A percentile compares a stretch with the other conserved stretches of the same genome.
Evolutionary conservation across 2,797 vertebrate genomes (phyloP).

Genomic region (Mycteria americana): DNA sequence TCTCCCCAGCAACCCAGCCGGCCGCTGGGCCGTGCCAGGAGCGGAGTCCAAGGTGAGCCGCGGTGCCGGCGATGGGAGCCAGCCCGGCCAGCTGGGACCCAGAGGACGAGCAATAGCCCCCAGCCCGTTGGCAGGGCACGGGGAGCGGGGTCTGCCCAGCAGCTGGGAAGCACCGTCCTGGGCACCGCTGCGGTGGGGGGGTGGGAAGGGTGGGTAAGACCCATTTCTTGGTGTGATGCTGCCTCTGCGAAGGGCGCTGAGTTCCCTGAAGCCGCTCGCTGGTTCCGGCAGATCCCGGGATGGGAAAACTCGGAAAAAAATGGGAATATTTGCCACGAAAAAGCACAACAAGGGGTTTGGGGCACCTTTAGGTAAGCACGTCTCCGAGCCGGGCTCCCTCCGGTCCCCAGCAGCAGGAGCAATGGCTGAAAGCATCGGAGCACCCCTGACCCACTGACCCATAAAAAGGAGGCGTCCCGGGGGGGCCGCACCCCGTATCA

Average conservation of each 20-base stretch:
- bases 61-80: neutral
- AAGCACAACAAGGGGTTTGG: neutral
- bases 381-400: fast-evolving
- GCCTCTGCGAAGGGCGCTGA: neutral
- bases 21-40: neutral
- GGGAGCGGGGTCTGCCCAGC: neutral
- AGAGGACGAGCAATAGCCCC: neutral
- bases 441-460: constrained; percentile 53
- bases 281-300: neutral
- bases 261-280: fast-evolving
- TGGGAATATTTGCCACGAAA: neutral
- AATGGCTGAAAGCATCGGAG: neutral
- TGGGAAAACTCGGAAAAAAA: neutral
- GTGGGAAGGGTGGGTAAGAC: neutral
- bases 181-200: fast-evolving
- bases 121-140: fast-evolving
- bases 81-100: neutral
- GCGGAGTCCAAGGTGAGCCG: constrained; percentile 41
- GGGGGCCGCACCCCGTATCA: neutral
- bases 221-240: neutral
- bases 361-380: neutral
- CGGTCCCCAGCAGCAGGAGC: neutral
- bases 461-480: neutral
- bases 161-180: fast-evolving
- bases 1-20: constrained; percentile 55